phyloP scores from a whole-genome alignment of 1,140 invertebrate genomes.

The Drosophila kohkoa region DNA sequence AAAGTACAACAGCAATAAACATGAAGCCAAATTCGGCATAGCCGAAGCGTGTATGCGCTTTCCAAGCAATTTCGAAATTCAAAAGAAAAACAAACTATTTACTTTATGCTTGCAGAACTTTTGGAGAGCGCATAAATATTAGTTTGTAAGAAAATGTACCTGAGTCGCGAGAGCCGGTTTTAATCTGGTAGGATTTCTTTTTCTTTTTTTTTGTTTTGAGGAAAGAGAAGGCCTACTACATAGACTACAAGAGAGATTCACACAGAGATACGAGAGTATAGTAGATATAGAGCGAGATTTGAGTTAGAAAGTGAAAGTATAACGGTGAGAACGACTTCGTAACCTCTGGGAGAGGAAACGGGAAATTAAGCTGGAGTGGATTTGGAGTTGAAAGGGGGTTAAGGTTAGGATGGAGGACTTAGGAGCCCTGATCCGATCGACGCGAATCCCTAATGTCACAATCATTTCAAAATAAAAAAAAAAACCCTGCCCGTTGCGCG shows the following conservation, averaged over 20 bases:
- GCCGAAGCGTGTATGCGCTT: slow-evolving; percentile 38
- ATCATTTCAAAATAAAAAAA: too few relatives aligned
- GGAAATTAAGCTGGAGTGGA: background rate
- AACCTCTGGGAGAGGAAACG: background rate
- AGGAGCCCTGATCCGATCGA: background rate
- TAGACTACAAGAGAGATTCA: slow-evolving; percentile 45
- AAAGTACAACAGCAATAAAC: slow-evolving; percentile 45
- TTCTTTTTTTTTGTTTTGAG: too few relatives aligned
- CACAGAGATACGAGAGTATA: slow-evolving; percentile 15
- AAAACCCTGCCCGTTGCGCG: slow-evolving; percentile 10
- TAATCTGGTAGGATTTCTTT: slow-evolving; percentile 18
- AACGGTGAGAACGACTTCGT: background rate
- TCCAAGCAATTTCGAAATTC: slow-evolving; percentile 6
- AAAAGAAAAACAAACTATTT: background rate
- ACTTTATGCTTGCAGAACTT: background rate
- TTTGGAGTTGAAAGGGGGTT: too few relatives aligned
- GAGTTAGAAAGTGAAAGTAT: slow-evolving; percentile 16
- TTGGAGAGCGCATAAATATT: slow-evolving; percentile 30
- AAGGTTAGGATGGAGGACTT: too few relatives aligned
- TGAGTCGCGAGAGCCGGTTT: slow-evolving; percentile 32
- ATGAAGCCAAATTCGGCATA: slow-evolving; percentile 31
- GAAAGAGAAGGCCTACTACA: slow-evolving; percentile 11
- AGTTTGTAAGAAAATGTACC: slow-evolving; percentile 39
- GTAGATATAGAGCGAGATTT: slow-evolving; percentile 4
- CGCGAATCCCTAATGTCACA: background rate